Evolutionary conservation across 2,113 vertebrate genomes (phyloP).

Genomic region (Morphnarchus princeps): DNA sequence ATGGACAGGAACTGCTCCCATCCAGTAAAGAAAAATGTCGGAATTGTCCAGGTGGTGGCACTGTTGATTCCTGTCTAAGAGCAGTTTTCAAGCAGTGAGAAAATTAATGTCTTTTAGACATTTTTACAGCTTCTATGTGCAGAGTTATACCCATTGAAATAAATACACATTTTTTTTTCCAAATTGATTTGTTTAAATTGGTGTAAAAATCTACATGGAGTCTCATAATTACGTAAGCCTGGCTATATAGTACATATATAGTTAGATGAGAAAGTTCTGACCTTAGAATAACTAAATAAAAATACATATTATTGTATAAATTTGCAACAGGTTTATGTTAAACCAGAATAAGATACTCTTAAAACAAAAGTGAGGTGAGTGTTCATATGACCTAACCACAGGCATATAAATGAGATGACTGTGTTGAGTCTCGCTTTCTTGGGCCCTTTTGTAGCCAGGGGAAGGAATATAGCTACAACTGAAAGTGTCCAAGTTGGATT

Average conservation of each 20-base stretch:
- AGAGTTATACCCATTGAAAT: not conserved
- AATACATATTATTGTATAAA: not conserved
- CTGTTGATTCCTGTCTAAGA: not conserved
- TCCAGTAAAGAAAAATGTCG: not conserved
- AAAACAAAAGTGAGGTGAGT: not conserved
- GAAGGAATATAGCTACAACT: not conserved
- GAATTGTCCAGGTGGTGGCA: slow-evolving; percentile 58
- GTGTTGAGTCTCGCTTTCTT: not conserved
- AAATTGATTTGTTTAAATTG: not conserved
- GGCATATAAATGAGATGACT: not conserved
- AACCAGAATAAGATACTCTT: not conserved
- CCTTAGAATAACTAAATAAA: not conserved
- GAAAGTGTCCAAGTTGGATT: not conserved
- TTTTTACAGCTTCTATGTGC: not conserved
- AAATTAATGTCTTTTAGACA: not conserved
- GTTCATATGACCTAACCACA: not conserved
- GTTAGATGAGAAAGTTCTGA: not conserved
- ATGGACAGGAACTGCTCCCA: not conserved
- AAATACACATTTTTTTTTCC: not conserved
- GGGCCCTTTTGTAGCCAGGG: not conserved
- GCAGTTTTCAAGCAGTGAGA: not conserved
- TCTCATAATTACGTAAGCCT: not conserved
- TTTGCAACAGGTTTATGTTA: not conserved
- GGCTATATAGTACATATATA: not conserved
- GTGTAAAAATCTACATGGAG: not conserved